Base-by-base conservation (phyloP, 2,888 invertebrate species). In the Helobdella robusta region DNA sequence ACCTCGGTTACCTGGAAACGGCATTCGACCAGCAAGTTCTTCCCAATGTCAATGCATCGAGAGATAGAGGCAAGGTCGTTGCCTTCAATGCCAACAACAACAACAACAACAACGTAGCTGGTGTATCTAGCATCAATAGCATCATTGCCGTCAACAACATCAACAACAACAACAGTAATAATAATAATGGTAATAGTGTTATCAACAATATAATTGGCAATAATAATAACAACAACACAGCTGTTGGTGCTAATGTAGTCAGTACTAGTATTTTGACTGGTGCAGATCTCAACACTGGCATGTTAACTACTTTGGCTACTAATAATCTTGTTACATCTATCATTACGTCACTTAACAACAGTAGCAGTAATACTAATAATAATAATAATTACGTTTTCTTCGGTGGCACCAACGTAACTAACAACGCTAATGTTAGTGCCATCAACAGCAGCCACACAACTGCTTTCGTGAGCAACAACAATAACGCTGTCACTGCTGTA, bases 1-100 rank as follows among this genome's bases (percentile, higher is more conserved):
- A 48, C 23, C 60, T 67, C 20, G 67, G 67, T 2, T 67, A 67
- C 34, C 28, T 67, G 25, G 67, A 66, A 35, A 59, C 61, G 30
- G 54, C 63, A 20, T 36, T 54, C 32, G 60, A 48, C 46, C 52
- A 67, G 44, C 64, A 64, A 58, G 50, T 67, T 50, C 64, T 62
- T 8, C 25, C 8, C 23, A 59, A 59, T 28, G 11, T 44, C 8
- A 62, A 62, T 48, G 20, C 5, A n/a, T 56, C 56, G 5, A n/a
- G n/a, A 56, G 56, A 8, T n/a, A 8, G 20, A 8, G 32, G 11
- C 54, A 54, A 50, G 6, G 18, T 18, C 50, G 25, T 25, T 18
- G 20, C 50, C n/a, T 25, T 50, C 50, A 50, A 8, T 18, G 20
- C n/a, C n/a, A 5, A 50, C n/a, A 50, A 50, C 50, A 50, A 50